Evolutionary conservation across 2,888 invertebrate genomes (phyloP).

Genomic region (Calephelis perditalis): DNA sequence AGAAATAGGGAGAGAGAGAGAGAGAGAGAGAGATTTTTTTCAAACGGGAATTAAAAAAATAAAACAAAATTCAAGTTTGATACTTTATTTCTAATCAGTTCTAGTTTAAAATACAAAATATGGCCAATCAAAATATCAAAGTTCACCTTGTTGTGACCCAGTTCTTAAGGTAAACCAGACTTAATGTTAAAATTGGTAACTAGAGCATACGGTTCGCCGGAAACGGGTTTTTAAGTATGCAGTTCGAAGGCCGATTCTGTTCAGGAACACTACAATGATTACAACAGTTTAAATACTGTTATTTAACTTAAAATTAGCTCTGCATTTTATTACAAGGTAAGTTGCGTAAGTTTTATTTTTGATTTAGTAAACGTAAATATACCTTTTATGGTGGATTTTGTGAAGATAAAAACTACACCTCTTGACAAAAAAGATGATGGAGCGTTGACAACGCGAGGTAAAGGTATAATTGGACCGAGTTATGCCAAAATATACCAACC

Average conservation of each 20-base stretch:
- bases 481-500: too few species aligned
- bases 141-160: conserved; percentile 9
- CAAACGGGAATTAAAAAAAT: neutral
- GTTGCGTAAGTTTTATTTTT: neutral
- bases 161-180: conserved; percentile 9
- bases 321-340: neutral
- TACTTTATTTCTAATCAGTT: conserved; percentile 5
- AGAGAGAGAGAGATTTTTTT: too few species aligned
- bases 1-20: too few species aligned
- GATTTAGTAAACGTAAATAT: too few species aligned
- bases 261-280: neutral
- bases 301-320: neutral
- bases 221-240: conserved; percentile 5
- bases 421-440: too few species aligned
- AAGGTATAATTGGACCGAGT: too few species aligned
- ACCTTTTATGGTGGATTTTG: too few species aligned
- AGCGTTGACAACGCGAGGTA: too few species aligned
- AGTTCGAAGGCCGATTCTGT: conserved; percentile 9
- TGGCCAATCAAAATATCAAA: conserved; percentile 1
- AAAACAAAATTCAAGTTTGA: neutral
- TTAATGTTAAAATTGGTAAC: conserved; percentile 6
- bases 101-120: neutral
- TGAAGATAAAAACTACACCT: too few species aligned
- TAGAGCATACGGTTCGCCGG: conserved; percentile 10
- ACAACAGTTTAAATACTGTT: neutral